Evolutionary conservation across 2,113 vertebrate genomes (phyloP).

Genomic region (Puntigrus tetrazona): DNA sequence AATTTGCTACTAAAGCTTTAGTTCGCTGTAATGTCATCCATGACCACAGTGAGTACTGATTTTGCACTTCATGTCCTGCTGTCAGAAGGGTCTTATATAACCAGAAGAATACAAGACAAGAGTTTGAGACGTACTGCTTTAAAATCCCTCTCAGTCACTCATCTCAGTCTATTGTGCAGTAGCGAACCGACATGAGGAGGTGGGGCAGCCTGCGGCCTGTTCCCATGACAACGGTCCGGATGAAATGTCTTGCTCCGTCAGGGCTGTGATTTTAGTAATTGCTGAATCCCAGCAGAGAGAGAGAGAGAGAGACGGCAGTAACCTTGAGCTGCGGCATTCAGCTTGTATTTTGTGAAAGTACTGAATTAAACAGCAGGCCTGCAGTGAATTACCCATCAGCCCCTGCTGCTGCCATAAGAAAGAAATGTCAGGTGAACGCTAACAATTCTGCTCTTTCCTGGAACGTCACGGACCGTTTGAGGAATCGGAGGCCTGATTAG

Average conservation of each 20-base stretch:
- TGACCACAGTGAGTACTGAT: not conserved
- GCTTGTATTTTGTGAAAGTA: conserved; percentile 30
- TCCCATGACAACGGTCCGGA: conserved; percentile 86
- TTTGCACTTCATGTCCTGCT: not conserved
- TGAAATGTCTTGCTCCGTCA: conserved; percentile 84
- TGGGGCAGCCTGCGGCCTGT: conserved; percentile 69
- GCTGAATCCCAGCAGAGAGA: conserved; percentile 64
- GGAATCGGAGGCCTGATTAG: not conserved
- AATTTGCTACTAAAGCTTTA: not conserved
- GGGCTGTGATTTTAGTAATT: conserved; percentile 85
- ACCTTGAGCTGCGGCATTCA: conserved; percentile 34
- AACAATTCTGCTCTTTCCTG: not conserved
- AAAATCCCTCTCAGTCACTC: conserved; percentile 73
- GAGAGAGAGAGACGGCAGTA: not conserved
- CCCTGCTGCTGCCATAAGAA: not conserved
- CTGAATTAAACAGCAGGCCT: conserved; percentile 23
- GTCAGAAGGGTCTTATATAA: not conserved
- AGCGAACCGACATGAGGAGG: conserved; percentile 66
- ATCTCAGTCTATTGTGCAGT: conserved; percentile 74
- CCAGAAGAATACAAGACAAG: conserved; percentile 40
- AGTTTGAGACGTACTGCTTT: conserved; percentile 67
- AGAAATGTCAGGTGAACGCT: conserved; percentile 1
- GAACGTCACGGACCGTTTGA: not conserved
- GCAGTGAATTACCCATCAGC: conserved; percentile 9
- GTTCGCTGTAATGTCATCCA: not conserved